Base-by-base conservation (phyloP, 2,888 invertebrate species). In the Hofmannophila pseudospretella region DNA sequence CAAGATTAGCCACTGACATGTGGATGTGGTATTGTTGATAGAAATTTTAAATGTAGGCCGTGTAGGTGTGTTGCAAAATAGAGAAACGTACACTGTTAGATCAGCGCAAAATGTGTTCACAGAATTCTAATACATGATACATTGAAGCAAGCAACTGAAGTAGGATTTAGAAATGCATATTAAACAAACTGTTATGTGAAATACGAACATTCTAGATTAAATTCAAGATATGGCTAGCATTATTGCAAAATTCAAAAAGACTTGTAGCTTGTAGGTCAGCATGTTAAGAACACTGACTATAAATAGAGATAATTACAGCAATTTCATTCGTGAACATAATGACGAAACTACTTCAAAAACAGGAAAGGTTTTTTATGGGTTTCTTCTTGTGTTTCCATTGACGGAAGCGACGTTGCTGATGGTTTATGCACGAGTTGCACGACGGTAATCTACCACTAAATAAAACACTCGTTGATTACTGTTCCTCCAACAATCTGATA, bases 341-440 rank as follows among this genome's bases (percentile, higher is more conserved):
- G 43, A 39, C 39, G 44, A 43, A 19, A 27, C 4, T 26, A 23
- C 27, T 38, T 41, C 34, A 46, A 36, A 39, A 47, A 61, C 61
- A 67, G 67, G 64, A 67, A 67, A 63, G 56, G 53, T 54, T 65
- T n/a, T 65, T 67, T 66, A 38, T 38, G 54, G 48, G 16, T 23
- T n/a, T 23, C n/a, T 23, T 58, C 51, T 41, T 20, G 31, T 34
- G 32, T 35, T 20, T 33, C 51, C 52, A 50, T 51, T 50, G 59
- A 69, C 77, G 80, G 79, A 81, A 76, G 72, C 58, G 45, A 44
- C 42, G 50, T 50, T 60, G 52, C 66, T 73, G 69, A 67, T 67
- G 65, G 57, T 51, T 51, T 54, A 53, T 52, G 51, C 67, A 71
- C 63, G 68, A 69, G 54, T 52, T 52, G 51, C 67, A 71, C 63